Evolutionary conservation across 2,113 vertebrate genomes (phyloP).

Genomic region (Dissostichus mawsoni): DNA sequence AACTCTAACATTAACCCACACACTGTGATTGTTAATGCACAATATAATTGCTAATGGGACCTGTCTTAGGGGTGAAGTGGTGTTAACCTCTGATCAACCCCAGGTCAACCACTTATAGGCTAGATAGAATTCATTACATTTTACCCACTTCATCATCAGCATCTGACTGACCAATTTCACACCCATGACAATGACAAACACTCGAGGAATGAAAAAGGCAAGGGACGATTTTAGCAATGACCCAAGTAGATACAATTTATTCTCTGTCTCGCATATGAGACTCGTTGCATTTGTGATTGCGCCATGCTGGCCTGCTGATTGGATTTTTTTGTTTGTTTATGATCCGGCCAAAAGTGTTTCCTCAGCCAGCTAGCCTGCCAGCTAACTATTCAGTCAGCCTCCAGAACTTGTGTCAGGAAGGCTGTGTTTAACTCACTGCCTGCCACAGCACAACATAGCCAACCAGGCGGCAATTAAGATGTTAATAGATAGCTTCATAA

Average conservation of each 20-base stretch:
- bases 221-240: slow-evolving; percentile 9
- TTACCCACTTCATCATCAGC: slow-evolving; percentile 77
- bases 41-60: slow-evolving; percentile 82
- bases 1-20: slow-evolving; percentile 46
- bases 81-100: slow-evolving; percentile 82
- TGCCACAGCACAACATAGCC: slow-evolving; percentile 58
- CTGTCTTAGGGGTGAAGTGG: slow-evolving; percentile 79
- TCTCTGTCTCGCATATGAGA: slow-evolving; percentile 4
- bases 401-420: slow-evolving; percentile 33
- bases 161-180: slow-evolving; percentile 80
- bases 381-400: slow-evolving; percentile 25
- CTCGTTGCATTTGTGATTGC: slow-evolving; percentile 7
- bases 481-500: slow-evolving; percentile 78
- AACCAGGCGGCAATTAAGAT: slow-evolving; percentile 73
- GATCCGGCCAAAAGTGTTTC: slow-evolving; percentile 25
- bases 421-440: slow-evolving; percentile 62
- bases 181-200: slow-evolving; percentile 73
- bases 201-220: slow-evolving; percentile 28
- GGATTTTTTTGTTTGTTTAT: slow-evolving; percentile 53
- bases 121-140: slow-evolving; percentile 80
- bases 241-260: not conserved
- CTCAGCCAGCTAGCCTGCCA: slow-evolving; percentile 27
- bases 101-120: slow-evolving; percentile 76
- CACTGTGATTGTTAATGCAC: slow-evolving; percentile 68
- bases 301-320: slow-evolving; percentile 12